Evolutionary conservation across 1,140 invertebrate genomes (phyloP).

Genomic region (Penaeus indicus): DNA sequence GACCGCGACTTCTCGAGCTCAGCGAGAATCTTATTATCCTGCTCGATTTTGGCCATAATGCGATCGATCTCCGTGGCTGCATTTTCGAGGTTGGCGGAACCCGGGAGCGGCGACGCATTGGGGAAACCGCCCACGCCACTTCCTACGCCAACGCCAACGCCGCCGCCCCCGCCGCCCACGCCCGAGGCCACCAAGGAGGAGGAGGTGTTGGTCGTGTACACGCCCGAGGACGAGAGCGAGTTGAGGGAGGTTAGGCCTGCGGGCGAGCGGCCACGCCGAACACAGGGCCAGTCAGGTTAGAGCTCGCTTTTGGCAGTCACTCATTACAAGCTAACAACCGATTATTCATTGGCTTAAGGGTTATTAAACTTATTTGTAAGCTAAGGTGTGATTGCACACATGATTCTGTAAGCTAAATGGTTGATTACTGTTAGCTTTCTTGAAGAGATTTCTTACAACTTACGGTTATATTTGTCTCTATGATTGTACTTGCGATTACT

Average conservation of each 20-base stretch:
- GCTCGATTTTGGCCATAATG: slow-evolving; percentile 95
- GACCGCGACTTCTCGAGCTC: slow-evolving; percentile 82
- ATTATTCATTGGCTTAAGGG: too few relatives aligned
- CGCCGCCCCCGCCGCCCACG: not conserved
- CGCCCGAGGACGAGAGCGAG: slow-evolving; percentile 62
- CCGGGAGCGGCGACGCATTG: slow-evolving; percentile 59
- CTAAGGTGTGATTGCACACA: too few relatives aligned
- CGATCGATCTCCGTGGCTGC: slow-evolving; percentile 83
- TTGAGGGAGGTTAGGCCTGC: slow-evolving; percentile 62
- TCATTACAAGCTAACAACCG: not conserved
- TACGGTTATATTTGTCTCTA: too few relatives aligned
- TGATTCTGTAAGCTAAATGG: too few relatives aligned
- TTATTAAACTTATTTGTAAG: too few relatives aligned
- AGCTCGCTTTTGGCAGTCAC: slow-evolving; percentile 5
- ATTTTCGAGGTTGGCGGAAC: slow-evolving; percentile 63
- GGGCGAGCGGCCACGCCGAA: too few relatives aligned
- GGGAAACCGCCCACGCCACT: slow-evolving; percentile 41
- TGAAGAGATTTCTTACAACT: too few relatives aligned
- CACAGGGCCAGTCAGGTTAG: slow-evolving; percentile 2
- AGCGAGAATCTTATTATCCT: slow-evolving; percentile 86
- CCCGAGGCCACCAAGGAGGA: slow-evolving; percentile 35
- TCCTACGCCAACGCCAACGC: not conserved
- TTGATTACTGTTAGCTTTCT: too few relatives aligned
- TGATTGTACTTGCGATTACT: too few relatives aligned
- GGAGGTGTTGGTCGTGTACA: slow-evolving; percentile 63